Base-by-base conservation (phyloP, 2,888 invertebrate species). In the Caenorhabditis sulstoni region DNA sequence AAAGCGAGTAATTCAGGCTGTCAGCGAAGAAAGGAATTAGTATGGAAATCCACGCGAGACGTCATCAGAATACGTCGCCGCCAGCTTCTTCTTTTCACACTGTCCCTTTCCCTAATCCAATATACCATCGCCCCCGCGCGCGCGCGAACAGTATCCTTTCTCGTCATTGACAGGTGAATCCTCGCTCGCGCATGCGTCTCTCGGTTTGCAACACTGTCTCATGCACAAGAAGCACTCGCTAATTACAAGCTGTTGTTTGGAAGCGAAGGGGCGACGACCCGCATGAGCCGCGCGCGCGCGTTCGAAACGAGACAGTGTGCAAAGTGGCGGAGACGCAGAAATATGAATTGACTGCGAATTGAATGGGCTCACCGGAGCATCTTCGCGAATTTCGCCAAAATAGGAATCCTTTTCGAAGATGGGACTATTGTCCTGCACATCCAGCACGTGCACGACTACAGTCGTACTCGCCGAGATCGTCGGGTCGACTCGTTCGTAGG, bases 381-480 rank as follows among this genome's bases (percentile, higher is more conserved):
- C 95, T 91, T 98, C 98, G 23, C 95, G 92, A 0, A 97, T 94
- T 14, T 94, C 94, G 0, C 96, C 94, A 87, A 95, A 95, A 91
- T 97, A 97, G 85, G 95, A 94, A 73, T 94, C 94, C 91, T 95
- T 94, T 91, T 97, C 97, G 91, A 98, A 98, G 5, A 94, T 93
- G 0, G 98, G 98, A 20, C 94, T 93, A 90, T 98, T 96, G 91
- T 98, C 98, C 91, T 98, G 98, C 83, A 95, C 94, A 91, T 98
- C 98, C 65, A 95, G 91, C 0, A 98, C 96, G 90, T 95, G 95
- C 66, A 98, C 95, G 20, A 88, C 81, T 1, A 89, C 86, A 1
- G 86, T 86, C 18, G 87, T 79, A 35, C 82, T 85, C n/a, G 85
- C 81, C n/a, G 85, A 84, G 11, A 87, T 74, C 14, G 87, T 85